Base-by-base conservation (phyloP, 2,797 vertebrate genomes). In the Xerus rutilus region DNA sequence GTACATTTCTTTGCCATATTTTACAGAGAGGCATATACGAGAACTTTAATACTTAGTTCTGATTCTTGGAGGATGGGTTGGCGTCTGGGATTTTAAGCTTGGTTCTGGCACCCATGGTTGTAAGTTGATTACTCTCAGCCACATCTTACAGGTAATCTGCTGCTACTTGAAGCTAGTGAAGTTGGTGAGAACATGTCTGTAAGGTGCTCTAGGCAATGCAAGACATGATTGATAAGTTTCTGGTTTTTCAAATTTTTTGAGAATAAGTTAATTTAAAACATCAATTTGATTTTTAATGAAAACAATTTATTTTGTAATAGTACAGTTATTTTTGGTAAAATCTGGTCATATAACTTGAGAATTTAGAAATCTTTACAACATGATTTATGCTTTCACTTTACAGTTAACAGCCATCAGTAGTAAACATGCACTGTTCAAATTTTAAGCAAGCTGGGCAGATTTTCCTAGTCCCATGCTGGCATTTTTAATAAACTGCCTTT, bases 311-410 rank as follows among this genome's bases (percentile, higher is more conserved):
- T 76, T 94, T 35, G 13, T 92, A 83, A 87, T 49, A 35, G 30
- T 83, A 67, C 73, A 35, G 49, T 57, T n/a, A 30, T 86, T 79
- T 81, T 69, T 65, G 4, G 30, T 30, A 83, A 52, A 69, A 84
- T 79, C 39, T 81, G 14, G 54, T 78, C 39, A 62, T 85, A 23
- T 74, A 85, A 93, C 83, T 83, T 78, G 86, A 89, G 30, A 92
- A 86, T 21, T 92, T 72, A 79, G 45, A 59, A 57, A 59, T 57
- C 13, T 39, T 83, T 54, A 72, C 23, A 78, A 52, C 32, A 1
- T 62, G 77, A 57, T 52, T 83, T 82, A 32, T 52, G 18, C 70
- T 52, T 91, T 73, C 1, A 21, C 49, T 23, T 86, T 15, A 7
- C 20, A 12, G 17, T 73, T 35, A 72, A 73, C 43, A 85, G n/a